Evolutionary conservation across 2,888 invertebrate species (phyloP).

Genomic region (Carcina quercana): DNA sequence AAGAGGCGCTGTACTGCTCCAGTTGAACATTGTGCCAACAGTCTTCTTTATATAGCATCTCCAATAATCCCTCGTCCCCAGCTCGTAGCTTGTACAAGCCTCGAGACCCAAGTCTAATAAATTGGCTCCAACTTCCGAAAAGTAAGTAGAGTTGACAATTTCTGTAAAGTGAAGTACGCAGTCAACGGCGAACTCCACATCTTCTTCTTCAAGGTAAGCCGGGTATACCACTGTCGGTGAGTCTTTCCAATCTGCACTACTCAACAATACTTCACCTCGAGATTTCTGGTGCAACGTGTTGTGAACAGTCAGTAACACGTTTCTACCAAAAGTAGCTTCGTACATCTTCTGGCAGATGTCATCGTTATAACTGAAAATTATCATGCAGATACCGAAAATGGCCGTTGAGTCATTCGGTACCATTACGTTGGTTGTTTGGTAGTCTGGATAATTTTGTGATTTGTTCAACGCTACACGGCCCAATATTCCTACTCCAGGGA

Average conservation of each 20-base stretch:
- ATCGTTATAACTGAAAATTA: neutral
- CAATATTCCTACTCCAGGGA: neutral
- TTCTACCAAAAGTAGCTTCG: neutral
- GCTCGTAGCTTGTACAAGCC: neutral
- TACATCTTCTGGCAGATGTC: neutral
- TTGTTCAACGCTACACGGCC: constrained; percentile 17
- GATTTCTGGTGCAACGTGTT: constrained; percentile 48
- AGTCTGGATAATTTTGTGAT: constrained; percentile 8
- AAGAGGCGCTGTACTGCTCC: constrained; percentile 82
- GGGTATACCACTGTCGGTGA: constrained; percentile 15
- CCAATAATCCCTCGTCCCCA: constrained; percentile 17
- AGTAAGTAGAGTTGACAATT: neutral
- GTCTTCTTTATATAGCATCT: constrained; percentile 15
- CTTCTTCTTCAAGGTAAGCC: neutral
- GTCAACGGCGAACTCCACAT: neutral
- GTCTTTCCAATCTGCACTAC: constrained; percentile 15
- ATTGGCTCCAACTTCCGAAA: neutral
- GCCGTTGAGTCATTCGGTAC: neutral
- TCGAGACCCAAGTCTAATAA: neutral
- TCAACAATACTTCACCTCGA: constrained; percentile 19
- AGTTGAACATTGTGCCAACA: constrained; percentile 80
- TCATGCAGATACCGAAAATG: neutral
- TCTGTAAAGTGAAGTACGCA: neutral
- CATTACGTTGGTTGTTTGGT: neutral
- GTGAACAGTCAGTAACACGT: constrained; percentile 30